Evolutionary conservation across 2,113 vertebrate genomes (phyloP).

Genomic region (Indri indri): DNA sequence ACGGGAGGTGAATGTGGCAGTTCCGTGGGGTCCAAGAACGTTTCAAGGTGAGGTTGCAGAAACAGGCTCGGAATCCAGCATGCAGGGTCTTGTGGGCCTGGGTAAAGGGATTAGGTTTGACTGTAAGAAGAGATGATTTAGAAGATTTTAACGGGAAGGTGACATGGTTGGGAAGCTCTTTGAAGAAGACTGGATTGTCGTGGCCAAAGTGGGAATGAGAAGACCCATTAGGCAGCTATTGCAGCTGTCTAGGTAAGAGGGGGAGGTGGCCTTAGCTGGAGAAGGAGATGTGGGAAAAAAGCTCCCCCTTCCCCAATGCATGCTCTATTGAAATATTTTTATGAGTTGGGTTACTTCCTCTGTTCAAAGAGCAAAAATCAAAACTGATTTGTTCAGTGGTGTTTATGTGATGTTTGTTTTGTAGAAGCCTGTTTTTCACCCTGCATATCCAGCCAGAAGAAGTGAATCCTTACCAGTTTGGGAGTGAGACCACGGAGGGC

Average conservation of each 20-base stretch:
- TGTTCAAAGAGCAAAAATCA: not conserved
- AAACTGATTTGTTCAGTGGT: not conserved
- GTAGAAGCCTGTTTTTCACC: not conserved
- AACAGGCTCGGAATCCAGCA: not conserved
- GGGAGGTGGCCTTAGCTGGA: not conserved
- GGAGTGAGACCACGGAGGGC: not conserved
- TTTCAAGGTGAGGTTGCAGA: not conserved
- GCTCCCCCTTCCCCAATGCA: no score
- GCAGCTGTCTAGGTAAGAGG: not conserved
- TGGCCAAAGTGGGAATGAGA: not conserved
- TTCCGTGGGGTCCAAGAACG: fast-evolving
- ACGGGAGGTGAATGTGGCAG: fast-evolving
- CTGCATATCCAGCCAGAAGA: not conserved
- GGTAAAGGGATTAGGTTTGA: not conserved
- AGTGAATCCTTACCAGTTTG: not conserved
- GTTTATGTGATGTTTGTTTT: not conserved
- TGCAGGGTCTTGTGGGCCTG: not conserved
- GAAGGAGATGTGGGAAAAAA: not conserved
- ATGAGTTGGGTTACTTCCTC: not conserved
- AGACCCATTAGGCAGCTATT: not conserved
- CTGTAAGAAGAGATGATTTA: not conserved
- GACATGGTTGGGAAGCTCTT: not conserved
- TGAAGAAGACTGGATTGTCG: not conserved
- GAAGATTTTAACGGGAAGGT: not conserved
- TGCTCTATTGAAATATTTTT: not conserved